phyloP scores from a whole-genome alignment of 1,140 invertebrate species.

The Antheraea mylitta region DNA sequence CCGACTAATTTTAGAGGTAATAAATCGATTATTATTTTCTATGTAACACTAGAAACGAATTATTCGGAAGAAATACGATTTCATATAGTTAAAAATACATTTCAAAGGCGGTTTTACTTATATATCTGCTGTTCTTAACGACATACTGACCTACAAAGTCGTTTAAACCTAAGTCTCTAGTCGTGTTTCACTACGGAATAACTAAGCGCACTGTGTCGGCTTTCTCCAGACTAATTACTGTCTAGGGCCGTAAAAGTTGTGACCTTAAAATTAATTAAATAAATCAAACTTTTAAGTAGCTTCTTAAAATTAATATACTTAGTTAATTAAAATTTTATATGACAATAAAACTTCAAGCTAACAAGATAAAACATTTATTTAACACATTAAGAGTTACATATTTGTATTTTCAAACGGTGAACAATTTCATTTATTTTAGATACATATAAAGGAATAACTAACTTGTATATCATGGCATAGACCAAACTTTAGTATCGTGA shows the following conservation, averaged over 20 bases:
- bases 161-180: slow-evolving; percentile 32
- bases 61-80: too few species aligned
- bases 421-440: too few species aligned
- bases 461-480: too few species aligned
- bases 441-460: too few species aligned
- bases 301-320: neutral
- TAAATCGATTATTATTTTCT: too few species aligned
- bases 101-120: neutral
- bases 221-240: slow-evolving; percentile 7
- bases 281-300: neutral
- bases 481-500: too few species aligned
- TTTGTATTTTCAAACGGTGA: too few species aligned
- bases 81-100: neutral
- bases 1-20: too few species aligned
- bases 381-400: neutral
- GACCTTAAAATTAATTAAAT: neutral
- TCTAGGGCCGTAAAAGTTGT: slow-evolving; percentile 2
- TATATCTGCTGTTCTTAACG: slow-evolving; percentile 14
- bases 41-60: too few species aligned
- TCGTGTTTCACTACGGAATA: slow-evolving; percentile 17
- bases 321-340: neutral
- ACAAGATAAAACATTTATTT: neutral
- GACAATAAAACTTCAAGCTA: neutral
- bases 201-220: neutral
- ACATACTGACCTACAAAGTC: slow-evolving; percentile 55